Evolutionary conservation across 2,113 vertebrate genomes (phyloP), one percentile per base, ranked within the genome.

Genomic region (Seriola quinqueradiata): DNA sequence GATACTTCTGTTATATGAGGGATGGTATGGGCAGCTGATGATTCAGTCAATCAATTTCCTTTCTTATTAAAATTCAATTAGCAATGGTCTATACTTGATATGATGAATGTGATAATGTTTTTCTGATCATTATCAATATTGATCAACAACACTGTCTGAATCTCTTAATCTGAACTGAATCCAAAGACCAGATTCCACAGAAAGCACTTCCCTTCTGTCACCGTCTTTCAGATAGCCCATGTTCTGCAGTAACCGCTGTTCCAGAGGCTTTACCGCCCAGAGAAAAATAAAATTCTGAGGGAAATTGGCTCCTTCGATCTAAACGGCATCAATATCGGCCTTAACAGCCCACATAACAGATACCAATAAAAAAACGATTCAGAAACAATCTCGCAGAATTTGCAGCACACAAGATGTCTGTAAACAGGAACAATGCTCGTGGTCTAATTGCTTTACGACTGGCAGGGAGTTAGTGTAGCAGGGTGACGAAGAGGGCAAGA

Each of bases 61-160:
- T 70, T 52, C 28, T 74, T 25, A 86, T 92, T 87, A 17, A 81
- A 84, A 86, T 77, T 70, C 82, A 67, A 67, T 79, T 81, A n/a
- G 48, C 55, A 0, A 7, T 12, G 21, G 28, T 60, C 48, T 65
- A 46, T 23, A 69, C 71, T 72, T 60, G 46, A 79, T 76, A 55
- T 76, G 85, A 91, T 74, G 44, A 63, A 87, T 87, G 71, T 57
- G 70, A 80, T 46, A 21, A 48, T 40, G 54, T 38, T 77, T 68
- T 61, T 34, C 28, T 59, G 76, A 82, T 86, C 89, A 25, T 77
- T 73, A 77, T 52, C 55, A 38, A 58, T 60, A 86, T 74, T 67
- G 84, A 82, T 88, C 70, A 54, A 38, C 19, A 17, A 34, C 73
- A 13, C 17, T 28, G 50, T 48, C 63, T 72, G 16, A 72, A 69